phyloP scores from a whole-genome alignment of 2,113 vertebrate genomes.

The Barnardius zonarius region DNA sequence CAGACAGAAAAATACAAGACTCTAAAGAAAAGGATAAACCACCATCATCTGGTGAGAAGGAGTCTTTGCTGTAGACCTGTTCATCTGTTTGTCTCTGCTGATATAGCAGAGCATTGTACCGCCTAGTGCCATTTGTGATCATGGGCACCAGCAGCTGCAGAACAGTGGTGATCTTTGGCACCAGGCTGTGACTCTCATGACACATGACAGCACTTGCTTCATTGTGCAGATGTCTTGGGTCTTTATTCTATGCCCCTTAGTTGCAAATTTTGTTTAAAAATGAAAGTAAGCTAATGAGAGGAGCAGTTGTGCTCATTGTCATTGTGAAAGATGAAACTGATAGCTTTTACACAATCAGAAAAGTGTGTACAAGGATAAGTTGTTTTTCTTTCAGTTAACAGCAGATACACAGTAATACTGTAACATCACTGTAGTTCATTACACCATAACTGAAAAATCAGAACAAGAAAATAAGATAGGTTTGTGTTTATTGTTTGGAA shows the following conservation, averaged over 20 bases:
- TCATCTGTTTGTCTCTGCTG: neutral
- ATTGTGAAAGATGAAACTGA: neutral
- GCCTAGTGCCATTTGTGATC: neutral
- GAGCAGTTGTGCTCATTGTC: neutral
- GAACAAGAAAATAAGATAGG: neutral
- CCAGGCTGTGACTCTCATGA: conserved; percentile 26
- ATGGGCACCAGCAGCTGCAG: conserved; percentile 3
- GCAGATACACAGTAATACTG: neutral
- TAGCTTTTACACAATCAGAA: neutral
- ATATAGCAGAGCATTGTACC: neutral
- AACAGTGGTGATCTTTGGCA: conserved; percentile 9
- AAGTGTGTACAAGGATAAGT: neutral
- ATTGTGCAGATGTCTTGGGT: conserved; percentile 11
- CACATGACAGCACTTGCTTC: conserved; percentile 7
- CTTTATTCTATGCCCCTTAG: neutral
- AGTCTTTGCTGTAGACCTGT: neutral
- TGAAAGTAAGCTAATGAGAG: neutral
- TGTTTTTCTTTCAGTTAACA: neutral
- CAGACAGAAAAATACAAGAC: neutral
- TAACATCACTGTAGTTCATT: neutral
- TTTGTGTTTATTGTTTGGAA: neutral
- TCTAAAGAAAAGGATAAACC: neutral
- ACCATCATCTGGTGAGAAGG: neutral
- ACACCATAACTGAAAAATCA: neutral
- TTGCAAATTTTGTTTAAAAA: neutral